phyloP scores from a whole-genome alignment of 2,888 invertebrate species.

The Eremobia ochroleuca region DNA sequence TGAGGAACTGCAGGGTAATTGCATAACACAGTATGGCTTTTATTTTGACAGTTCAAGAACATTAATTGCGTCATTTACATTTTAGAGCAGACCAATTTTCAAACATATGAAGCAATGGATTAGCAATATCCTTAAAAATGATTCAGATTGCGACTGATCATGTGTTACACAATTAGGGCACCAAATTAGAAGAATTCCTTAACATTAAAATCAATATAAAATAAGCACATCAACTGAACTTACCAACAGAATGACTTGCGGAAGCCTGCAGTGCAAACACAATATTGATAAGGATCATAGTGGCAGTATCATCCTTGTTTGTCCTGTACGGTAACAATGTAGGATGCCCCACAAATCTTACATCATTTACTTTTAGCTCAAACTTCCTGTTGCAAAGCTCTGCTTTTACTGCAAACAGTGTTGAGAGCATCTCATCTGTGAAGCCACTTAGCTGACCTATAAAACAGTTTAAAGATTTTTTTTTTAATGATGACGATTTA shows the following conservation, averaged over 20 bases:
- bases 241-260: slow-evolving; percentile 96
- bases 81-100: neutral
- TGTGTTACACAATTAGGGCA: neutral
- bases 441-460: slow-evolving; percentile 93
- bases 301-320: slow-evolving; percentile 92
- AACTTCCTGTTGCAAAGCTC: slow-evolving; percentile 97
- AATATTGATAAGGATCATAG: slow-evolving; percentile 95
- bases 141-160: neutral
- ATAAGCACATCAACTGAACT: slow-evolving; percentile 52
- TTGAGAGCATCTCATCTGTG: slow-evolving; percentile 96
- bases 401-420: slow-evolving; percentile 97
- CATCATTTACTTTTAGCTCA: slow-evolving; percentile 98
- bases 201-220: neutral
- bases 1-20: neutral
- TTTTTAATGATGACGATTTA: no score
- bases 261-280: slow-evolving; percentile 98
- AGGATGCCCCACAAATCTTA: slow-evolving; percentile 98
- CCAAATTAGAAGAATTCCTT: neutral
- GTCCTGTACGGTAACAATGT: slow-evolving; percentile 94
- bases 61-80: neutral
- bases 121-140: neutral
- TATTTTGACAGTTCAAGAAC: neutral
- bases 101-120: neutral
- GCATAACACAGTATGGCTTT: no score
- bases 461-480: no score